phyloP scores from a whole-genome alignment of 2,797 vertebrate species.

The Acanthis flammea region DNA sequence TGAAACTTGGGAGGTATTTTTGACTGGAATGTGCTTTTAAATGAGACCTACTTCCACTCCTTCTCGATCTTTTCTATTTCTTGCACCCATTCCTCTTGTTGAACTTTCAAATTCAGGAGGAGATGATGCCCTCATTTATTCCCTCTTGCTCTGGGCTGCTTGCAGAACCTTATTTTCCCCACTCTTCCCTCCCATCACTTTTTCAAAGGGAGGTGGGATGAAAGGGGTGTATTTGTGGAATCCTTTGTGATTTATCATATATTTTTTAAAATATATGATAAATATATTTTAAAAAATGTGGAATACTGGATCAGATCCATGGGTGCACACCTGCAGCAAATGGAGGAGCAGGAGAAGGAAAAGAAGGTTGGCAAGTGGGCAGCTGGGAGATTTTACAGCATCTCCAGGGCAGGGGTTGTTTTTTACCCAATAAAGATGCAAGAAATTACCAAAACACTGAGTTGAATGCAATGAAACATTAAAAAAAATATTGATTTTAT shows the following conservation, averaged over 20 bases:
- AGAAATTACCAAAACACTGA: not conserved
- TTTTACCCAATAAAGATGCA: not conserved
- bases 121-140: not conserved
- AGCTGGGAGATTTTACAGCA: not conserved
- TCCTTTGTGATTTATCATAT: not conserved
- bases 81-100: not conserved
- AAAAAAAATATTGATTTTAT: not conserved
- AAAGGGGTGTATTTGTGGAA: not conserved
- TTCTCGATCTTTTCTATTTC: not conserved
- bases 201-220: not conserved
- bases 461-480: not conserved
- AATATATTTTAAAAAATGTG: not conserved
- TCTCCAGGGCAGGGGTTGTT: not conserved
- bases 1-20: constrained; percentile 29
- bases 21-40: constrained; percentile 22
- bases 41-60: constrained; percentile 35
- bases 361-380: not conserved
- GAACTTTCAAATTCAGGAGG: not conserved
- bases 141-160: not conserved
- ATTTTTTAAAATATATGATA: not conserved
- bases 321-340: not conserved
- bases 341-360: not conserved
- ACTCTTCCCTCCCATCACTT: not conserved
- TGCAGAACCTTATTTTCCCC: not conserved
- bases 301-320: not conserved